These are phyloP conservation scores for Nephrotoma guestfalica DNA, from an alignment of 2,888 invertebrate genomes.

Conservation along the genomic window DNA sequence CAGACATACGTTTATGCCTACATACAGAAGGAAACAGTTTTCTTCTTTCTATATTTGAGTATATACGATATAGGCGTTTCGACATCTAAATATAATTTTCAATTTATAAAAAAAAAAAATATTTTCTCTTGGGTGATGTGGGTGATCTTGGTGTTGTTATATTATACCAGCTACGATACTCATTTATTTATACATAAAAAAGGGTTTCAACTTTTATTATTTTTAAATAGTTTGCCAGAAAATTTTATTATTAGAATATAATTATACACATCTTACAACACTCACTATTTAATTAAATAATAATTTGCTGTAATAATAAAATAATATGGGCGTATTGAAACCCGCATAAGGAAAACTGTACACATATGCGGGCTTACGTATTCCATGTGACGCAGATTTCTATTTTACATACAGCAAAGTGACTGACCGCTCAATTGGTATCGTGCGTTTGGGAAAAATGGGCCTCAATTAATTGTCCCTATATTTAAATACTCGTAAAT, in stretches of 20 bases:
- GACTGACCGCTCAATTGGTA: not conserved
- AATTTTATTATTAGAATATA: not conserved
- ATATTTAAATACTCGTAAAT: not conserved
- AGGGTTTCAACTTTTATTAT: not conserved
- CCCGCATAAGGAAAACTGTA: not conserved
- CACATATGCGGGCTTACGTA: too few relatives aligned
- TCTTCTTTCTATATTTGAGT: too few relatives aligned
- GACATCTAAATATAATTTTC: not conserved
- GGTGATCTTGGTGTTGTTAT: not conserved
- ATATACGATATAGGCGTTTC: not conserved
- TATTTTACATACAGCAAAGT: too few relatives aligned
- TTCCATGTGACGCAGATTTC: not conserved
- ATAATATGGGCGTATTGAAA: not conserved
- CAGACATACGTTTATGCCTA: too few relatives aligned
- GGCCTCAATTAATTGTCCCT: not conserved
- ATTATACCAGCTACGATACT: not conserved
- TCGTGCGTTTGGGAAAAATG: not conserved
- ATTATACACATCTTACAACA: not conserved
- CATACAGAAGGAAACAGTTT: too few relatives aligned
- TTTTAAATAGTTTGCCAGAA: not conserved
- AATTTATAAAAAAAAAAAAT: too few relatives aligned
- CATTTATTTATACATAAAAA: not conserved
- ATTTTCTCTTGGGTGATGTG: not conserved
- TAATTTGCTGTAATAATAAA: not conserved
- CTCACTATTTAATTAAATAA: not conserved